Base-by-base conservation (phyloP, 2,797 vertebrate species). In the Siniperca scherzeri region DNA sequence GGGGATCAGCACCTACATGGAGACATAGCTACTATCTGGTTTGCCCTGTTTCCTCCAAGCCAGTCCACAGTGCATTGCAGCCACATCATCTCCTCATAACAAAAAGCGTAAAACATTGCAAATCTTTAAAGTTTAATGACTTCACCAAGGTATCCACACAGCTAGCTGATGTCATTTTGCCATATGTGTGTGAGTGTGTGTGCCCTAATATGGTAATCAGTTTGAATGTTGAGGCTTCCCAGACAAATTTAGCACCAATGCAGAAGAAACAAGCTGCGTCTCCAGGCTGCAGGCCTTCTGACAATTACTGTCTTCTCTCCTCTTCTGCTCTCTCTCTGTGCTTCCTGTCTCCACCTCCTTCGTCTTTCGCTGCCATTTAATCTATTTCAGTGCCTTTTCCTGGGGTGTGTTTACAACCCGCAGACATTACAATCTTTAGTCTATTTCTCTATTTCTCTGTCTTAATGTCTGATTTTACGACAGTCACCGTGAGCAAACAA, bases 201-300 rank as follows among this genome's bases (percentile, higher is more conserved):
- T 11, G 25, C n/a, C 61, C 38, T 64, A 38, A 59, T 68, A 62
- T 77, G 78, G 27, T 65, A 77, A 83, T 78, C 61, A 70, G 40
- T 71, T 36, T 74, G 40, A 75, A 79, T 42, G n/a, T 71, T 1
- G 42, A 68, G 42, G 38, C 57, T 50, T 67, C 76, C 27, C 62
- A 46, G 78, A 80, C 46, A 74, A 46, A 80, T 85, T 70, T 80
- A 85, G 69, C 72, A 55, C 50, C 3, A 0, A 73, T 5, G 4
- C 68, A 65, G 30, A 27, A 42, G 76, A 50, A 78, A 74, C 52
- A 65, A 73, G 53, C 71, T n/a, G 38, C 12, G 30, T 72, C 79
- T 84, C 14, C 68, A 44, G n/a, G 79, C 78, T 81, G 30, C 70
- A 50, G 40, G 59, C 46, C 40, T 7, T 79, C 66, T 66, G 79